Percentiles rank a stretch among this genome's conserved stretches.
These are phyloP conservation scores for Oophaga sylvatica DNA, from an alignment of 2,797 vertebrate genomes.

Conservation along the genomic window DNA sequence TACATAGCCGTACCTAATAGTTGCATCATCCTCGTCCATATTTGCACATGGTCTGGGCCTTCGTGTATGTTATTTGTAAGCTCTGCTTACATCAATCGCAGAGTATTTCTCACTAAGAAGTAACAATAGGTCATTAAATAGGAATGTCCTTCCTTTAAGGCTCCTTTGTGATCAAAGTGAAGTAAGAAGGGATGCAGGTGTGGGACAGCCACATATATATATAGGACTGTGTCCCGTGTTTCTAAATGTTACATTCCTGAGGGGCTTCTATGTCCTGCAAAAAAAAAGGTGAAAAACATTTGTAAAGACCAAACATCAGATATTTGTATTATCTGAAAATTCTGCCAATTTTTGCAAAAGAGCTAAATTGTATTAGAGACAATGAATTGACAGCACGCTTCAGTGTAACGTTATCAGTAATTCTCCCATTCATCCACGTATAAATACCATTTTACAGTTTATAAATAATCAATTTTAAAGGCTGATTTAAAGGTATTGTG, in stretches of 20 bases:
- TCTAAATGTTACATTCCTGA: conserved; percentile 1
- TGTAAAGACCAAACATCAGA: background rate
- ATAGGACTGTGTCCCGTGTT: background rate
- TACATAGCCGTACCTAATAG: background rate
- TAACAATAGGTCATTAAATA: conserved; percentile 28
- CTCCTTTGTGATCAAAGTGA: conserved; percentile 33
- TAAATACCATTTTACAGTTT: too few relatives aligned
- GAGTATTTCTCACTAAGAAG: conserved; percentile 19
- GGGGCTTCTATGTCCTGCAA: background rate
- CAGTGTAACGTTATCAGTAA: background rate
- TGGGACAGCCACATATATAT: background rate
- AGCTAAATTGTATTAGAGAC: too few relatives aligned
- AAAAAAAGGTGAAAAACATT: background rate
- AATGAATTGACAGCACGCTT: background rate
- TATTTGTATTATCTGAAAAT: background rate
- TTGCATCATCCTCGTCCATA: background rate
- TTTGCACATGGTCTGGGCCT: background rate
- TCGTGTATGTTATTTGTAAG: background rate
- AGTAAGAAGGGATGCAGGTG: conserved; percentile 49
- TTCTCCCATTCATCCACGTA: too few relatives aligned
- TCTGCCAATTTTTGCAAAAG: background rate
- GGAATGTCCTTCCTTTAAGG: conserved; percentile 56
- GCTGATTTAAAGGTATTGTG: too few relatives aligned
- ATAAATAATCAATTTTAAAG: too few relatives aligned
- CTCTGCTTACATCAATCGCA: conserved; percentile 21